Evolutionary conservation across 2,888 invertebrate genomes (phyloP).

Genomic region (Serrognathus titanus): DNA sequence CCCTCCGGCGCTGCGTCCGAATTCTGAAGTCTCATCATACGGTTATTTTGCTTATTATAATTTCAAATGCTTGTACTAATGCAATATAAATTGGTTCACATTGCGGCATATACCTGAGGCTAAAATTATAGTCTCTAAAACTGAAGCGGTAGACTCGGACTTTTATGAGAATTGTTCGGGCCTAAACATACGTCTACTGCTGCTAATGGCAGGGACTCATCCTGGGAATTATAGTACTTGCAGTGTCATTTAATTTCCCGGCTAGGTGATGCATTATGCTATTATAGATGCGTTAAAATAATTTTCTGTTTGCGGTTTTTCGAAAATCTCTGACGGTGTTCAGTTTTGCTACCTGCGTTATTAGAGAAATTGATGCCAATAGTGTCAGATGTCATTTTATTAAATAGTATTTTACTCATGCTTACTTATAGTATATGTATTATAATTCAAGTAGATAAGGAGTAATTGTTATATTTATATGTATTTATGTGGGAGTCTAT

Average conservation of each 20-base stretch:
- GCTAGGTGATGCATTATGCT: neutral
- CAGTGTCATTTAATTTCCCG: slow-evolving; percentile 36
- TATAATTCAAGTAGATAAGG: too few relatives aligned
- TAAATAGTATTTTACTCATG: too few relatives aligned
- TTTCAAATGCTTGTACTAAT: slow-evolving; percentile 22
- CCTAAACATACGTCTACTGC: neutral
- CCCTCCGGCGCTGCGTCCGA: neutral
- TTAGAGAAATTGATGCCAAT: neutral
- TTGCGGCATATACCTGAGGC: slow-evolving; percentile 15
- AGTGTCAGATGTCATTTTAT: too few relatives aligned
- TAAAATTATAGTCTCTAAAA: slow-evolving; percentile 26
- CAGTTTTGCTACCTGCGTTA: neutral
- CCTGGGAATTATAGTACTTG: slow-evolving; percentile 34
- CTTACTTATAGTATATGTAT: too few relatives aligned
- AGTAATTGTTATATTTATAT: too few relatives aligned
- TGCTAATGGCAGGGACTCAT: slow-evolving; percentile 8
- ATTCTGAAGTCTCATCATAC: slow-evolving; percentile 8
- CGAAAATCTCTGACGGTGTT: neutral
- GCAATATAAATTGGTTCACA: slow-evolving; percentile 32
- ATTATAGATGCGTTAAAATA: neutral
- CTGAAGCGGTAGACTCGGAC: neutral
- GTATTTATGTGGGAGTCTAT: too few relatives aligned
- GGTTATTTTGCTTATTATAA: slow-evolving; percentile 25
- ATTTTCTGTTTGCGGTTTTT: neutral
- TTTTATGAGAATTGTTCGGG: neutral